A percentile compares a stretch with the other conserved stretches of the same genome.
Conservation (phyloP, 2,113 vertebrate genomes). For the Sprattus sprattus region DNA sequence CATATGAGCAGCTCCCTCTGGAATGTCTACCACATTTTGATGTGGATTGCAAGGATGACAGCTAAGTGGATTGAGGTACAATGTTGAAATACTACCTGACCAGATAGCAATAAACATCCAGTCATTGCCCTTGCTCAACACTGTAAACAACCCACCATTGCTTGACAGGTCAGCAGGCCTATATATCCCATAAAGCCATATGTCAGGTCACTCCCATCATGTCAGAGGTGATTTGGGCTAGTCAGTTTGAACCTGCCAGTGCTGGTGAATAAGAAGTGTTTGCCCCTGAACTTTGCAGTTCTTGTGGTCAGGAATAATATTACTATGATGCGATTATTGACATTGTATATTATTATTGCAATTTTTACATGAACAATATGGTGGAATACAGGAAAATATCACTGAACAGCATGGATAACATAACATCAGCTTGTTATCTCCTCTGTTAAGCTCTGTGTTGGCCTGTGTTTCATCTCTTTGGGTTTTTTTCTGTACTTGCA, state of each 20-base stretch:
- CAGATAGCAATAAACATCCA: slow-evolving; percentile 68
- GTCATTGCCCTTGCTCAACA: slow-evolving; percentile 62
- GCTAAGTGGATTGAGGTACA: slow-evolving; percentile 61
- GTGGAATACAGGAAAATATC: not conserved
- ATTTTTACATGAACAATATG: not conserved
- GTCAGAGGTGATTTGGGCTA: slow-evolving; percentile 60
- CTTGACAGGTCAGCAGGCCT: slow-evolving; percentile 57
- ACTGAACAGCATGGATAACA: not conserved
- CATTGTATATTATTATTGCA: not conserved
- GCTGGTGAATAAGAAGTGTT: slow-evolving; percentile 54
- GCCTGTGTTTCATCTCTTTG: not conserved
- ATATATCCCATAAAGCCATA: slow-evolving; percentile 43
- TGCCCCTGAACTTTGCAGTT: not conserved
- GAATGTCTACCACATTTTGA: not conserved
- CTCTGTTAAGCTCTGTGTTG: not conserved
- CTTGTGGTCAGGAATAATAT: too few species aligned
- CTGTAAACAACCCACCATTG: slow-evolving; percentile 66
- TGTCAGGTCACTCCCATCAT: slow-evolving; percentile 54
- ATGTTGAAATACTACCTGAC: slow-evolving; percentile 67
- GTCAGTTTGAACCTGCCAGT: slow-evolving; percentile 62
- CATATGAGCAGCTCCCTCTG: not conserved
- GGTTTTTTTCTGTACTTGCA: slow-evolving; percentile 37
- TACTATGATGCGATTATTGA: not conserved
- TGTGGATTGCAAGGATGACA: slow-evolving; percentile 42
- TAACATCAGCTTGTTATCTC: too few species aligned